Evolutionary conservation across 1,140 invertebrate genomes (phyloP), one percentile per base, ranked within the genome.

Genomic region (Listronotus oregonensis): DNA sequence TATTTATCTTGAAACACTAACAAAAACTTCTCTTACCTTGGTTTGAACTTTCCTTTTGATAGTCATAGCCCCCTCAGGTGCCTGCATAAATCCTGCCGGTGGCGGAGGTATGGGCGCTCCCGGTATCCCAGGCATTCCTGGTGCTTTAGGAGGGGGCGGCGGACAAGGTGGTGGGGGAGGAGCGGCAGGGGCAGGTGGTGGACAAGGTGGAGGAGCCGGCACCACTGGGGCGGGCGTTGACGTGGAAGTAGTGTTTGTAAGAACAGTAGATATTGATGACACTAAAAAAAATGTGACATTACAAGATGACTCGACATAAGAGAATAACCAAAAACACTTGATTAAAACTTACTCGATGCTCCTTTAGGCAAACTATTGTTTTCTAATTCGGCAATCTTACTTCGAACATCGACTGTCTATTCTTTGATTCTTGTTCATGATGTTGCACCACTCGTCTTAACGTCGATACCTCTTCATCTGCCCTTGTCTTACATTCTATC

Each of bases 1-100:
- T 27, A 27, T 27, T 27, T 27, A 3, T 27, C 21, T 5, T 27
- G 5, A 27, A 27, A 27, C n/a, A n/a, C n/a, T 27, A 3, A 27
- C 21, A 5, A 27, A 27, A 27, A 27, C 2, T 27, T n/a, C 31
- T 39, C 27, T n/a, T 64, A 64, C 61, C 51, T 98, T 98, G 11
- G 97, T 97, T 80, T 96, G 92, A 42, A 98, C 92, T 80, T 96
- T 95, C 76, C 92, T 86, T 82, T 98, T 98, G 72, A 98, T 98
- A 40, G 95, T 97, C 92, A 98, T 95, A 9, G 90, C 90, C 67
- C 90, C 89, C 68, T 89, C 86, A 5, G 87, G 87, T 55, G 88
- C 86, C 64, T 84, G 83, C 80, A 86, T 85, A 82, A 88, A 86
- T n/a, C 87, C 88, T 7, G 91, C 89, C 7, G 90, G 90, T 31